Conservation (phyloP, 2,888 invertebrate genomes). For the Volucella inanis region DNA sequence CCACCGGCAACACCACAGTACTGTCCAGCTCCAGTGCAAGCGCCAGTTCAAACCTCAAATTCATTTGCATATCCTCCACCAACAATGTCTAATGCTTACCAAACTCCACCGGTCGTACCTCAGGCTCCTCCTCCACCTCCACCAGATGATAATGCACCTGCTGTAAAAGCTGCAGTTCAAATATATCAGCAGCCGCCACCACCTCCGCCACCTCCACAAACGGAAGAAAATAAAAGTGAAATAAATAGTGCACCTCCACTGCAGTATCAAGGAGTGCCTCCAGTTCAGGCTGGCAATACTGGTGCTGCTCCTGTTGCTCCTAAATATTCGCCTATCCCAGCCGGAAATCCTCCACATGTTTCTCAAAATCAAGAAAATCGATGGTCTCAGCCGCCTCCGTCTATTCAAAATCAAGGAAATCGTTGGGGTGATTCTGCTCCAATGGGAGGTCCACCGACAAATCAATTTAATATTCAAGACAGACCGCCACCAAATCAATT, state of each 20-base stretch:
- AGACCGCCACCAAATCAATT: conserved; percentile 27
- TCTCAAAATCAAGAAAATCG: conserved; percentile 19
- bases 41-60: conserved; percentile 49
- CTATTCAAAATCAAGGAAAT: conserved; percentile 32
- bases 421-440: conserved; percentile 17
- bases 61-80: conserved; percentile 73
- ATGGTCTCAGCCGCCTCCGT: conserved; percentile 59
- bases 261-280: conserved; percentile 22
- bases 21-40: conserved; percentile 51
- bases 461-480: conserved; percentile 38
- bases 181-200: conserved; percentile 80
- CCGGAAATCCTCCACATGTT: conserved; percentile 8
- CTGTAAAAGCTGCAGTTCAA: conserved; percentile 80
- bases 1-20: conserved; percentile 56
- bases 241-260: background rate
- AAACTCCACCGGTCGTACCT: conserved; percentile 40
- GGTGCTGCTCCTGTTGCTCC: too few species aligned
- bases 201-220: conserved; percentile 74
- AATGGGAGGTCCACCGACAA: conserved; percentile 24
- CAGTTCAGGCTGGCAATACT: background rate
- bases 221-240: conserved; percentile 21
- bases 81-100: conserved; percentile 54
- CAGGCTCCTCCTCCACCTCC: conserved; percentile 67
- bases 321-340: background rate
- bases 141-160: conserved; percentile 69